Percentiles rank a stretch among this genome's conserved stretches.
Evolutionary conservation across 2,797 vertebrate species (phyloP).

Genomic region (Coranthus polyacanthus): DNA sequence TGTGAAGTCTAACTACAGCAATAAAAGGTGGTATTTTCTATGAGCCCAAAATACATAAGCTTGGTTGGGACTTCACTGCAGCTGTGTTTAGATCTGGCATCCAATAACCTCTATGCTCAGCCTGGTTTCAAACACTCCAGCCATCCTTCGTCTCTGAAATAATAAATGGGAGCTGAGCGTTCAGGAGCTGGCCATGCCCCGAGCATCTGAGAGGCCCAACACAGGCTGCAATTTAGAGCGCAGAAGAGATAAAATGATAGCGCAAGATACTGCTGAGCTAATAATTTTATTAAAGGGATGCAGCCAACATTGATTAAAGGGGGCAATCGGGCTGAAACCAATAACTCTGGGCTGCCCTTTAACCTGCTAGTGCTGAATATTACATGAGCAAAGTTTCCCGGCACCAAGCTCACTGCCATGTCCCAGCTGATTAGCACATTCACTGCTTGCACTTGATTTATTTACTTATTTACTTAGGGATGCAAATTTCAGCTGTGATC

Average conservation of each 20-base stretch:
- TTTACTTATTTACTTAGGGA: constrained; percentile 91
- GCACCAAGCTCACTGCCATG: constrained; percentile 82
- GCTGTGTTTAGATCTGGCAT: constrained; percentile 85
- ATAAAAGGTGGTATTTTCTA: constrained; percentile 66
- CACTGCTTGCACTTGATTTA: constrained; percentile 87
- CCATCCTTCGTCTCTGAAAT: constrained; percentile 81
- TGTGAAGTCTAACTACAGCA: constrained; percentile 48
- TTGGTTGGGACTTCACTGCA: constrained; percentile 75
- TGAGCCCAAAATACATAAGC: constrained; percentile 76
- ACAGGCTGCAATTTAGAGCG: constrained; percentile 82
- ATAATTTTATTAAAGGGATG: constrained; percentile 91
- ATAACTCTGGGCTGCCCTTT: constrained; percentile 89
- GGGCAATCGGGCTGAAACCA: constrained; percentile 88
- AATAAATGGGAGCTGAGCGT: constrained; percentile 85
- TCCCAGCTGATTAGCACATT: constrained; percentile 87
- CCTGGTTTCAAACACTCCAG: constrained; percentile 83
- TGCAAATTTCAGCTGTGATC: constrained; percentile 88
- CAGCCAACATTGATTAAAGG: constrained; percentile 91
- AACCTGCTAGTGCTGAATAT: constrained; percentile 88
- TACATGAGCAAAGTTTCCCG: constrained; percentile 90
- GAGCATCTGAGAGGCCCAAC: constrained; percentile 82
- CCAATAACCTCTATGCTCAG: constrained; percentile 81
- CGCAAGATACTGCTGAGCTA: constrained; percentile 89
- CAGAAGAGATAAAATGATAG: constrained; percentile 87
- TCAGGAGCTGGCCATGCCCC: constrained; percentile 81